Evolutionary conservation across 2,888 invertebrate species (phyloP), one percentile per base, ranked within the genome.

Genomic region (Lepidocyrtinus sp.): DNA sequence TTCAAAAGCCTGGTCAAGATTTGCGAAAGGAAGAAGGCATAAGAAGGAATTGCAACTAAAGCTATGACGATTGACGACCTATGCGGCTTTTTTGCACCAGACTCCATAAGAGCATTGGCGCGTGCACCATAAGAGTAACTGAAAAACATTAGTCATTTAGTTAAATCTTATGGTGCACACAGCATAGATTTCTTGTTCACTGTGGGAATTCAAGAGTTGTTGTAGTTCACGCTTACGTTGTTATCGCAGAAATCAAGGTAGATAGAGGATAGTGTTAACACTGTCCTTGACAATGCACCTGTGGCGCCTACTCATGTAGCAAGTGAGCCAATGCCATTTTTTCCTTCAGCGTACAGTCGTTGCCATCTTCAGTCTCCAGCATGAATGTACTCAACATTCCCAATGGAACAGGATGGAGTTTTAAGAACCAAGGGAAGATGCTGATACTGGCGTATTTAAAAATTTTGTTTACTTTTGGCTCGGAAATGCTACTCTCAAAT

Each of bases 341-440:
- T n/a, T n/a, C n/a, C n/a, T n/a, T n/a, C n/a, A n/a, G n/a, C n/a
- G 64, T 64, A 64, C 24, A 21, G 17, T 24, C 65, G 55, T 76
- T 76, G 76, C 76, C 76, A 76, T 76, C 76, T 76, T 19, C 62
- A 64, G 59, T 65, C 25, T 71, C 71, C 65, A 76, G 59, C 15
- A 3, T 2, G 46, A 65, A 65, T 50, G 36, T 24, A 17, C 22
- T 21, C 24, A n/a, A 22, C 3, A 2, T 26, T 19, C 36, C 25
- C 17, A 12, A 22, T 70, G 65, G 65, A 71, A 70, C 36, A 27
- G 25, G 26, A 36, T n/a, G 55, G 17, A 59, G 71, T 76, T 71
- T 55, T 55, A 12, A 22, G n/a, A 22, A 36, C 12, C 1, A 7
- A 64, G 24, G 21, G 19, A 64, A 76, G 76, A 76, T 76, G 76